A percentile compares a stretch with the other conserved stretches of the same genome.
Evolutionary conservation across 2,797 vertebrate species (phyloP).

Genomic region (Astyanax mexicanus): DNA sequence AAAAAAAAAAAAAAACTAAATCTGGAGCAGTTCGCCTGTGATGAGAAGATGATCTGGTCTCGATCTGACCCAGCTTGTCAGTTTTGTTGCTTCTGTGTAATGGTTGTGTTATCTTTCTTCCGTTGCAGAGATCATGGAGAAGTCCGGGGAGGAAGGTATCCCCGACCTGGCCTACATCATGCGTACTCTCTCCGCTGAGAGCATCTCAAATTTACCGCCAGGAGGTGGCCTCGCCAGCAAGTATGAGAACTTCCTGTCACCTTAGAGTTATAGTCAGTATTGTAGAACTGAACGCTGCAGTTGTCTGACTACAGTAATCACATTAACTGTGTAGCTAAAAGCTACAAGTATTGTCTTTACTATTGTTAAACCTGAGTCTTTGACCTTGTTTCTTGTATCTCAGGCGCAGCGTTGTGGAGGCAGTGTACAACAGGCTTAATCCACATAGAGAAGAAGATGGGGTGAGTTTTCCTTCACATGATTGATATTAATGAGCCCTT

Average conservation of each 20-base stretch:
- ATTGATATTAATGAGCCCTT: too few relatives aligned
- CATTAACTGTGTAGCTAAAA: not conserved
- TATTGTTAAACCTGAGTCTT: too few relatives aligned
- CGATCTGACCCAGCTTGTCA: too few relatives aligned
- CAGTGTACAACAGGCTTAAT: constrained; percentile 97
- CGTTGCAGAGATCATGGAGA: constrained; percentile 90
- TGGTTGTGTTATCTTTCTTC: constrained; percentile 49
- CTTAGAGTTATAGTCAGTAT: not conserved
- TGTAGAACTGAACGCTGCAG: not conserved
- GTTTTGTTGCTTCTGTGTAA: constrained; percentile 26
- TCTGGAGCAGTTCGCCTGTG: too few relatives aligned
- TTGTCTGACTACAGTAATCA: not conserved
- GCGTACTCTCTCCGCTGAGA: constrained; percentile 94
- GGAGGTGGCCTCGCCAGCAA: constrained; percentile 99
- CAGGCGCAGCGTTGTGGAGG: constrained; percentile 97
- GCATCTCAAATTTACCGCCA: constrained; percentile 96
- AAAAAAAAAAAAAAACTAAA: too few relatives aligned
- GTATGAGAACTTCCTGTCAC: constrained; percentile 69
- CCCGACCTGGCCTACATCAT: constrained; percentile 96
- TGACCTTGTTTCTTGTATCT: constrained; percentile 58
- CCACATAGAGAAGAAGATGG: constrained; percentile 98
- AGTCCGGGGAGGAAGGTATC: constrained; percentile 89
- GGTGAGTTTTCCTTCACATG: constrained; percentile 84
- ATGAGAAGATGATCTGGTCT: too few relatives aligned
- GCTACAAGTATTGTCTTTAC: too few relatives aligned